A percentile compares a stretch with the other conserved stretches of the same genome.
Evolutionary conservation across 2,797 vertebrate species (phyloP).

Genomic region (Crocodylus rhombifer): DNA sequence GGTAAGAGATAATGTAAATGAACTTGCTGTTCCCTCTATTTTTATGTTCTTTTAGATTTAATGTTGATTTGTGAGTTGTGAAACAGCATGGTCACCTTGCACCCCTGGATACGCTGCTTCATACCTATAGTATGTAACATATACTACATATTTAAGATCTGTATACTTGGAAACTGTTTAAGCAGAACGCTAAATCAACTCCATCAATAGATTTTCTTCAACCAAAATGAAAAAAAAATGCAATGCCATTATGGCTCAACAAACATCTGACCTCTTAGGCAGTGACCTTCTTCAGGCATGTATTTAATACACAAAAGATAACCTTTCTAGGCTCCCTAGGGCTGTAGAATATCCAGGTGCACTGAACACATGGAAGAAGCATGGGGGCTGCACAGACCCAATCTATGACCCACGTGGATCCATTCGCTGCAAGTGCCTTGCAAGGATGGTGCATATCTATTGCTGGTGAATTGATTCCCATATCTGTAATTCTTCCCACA

Average conservation of each 20-base stretch:
- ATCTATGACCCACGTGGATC: background rate
- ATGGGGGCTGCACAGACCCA: background rate
- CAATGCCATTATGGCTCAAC: background rate
- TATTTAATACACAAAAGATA: rapidly evolving
- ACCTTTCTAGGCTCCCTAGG: background rate
- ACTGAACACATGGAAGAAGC: background rate
- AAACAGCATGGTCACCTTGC: background rate
- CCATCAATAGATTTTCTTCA: rapidly evolving
- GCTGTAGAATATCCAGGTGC: background rate
- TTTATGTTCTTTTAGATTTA: background rate
- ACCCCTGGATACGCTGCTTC: background rate
- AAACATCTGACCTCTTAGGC: background rate
- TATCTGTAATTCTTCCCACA: background rate
- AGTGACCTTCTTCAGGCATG: background rate
- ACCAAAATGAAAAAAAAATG: background rate
- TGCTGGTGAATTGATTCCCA: background rate
- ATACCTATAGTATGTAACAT: background rate
- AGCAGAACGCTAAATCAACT: background rate
- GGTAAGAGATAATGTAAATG: rapidly evolving
- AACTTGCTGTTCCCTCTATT: rapidly evolving
- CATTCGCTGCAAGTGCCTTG: rapidly evolving
- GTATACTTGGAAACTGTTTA: background rate
- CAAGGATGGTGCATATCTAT: background rate
- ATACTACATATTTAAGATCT: rapidly evolving
- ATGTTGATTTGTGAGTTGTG: background rate